Evolutionary conservation across 2,113 vertebrate species (phyloP).

Genomic region (Embiotoca jacksoni): DNA sequence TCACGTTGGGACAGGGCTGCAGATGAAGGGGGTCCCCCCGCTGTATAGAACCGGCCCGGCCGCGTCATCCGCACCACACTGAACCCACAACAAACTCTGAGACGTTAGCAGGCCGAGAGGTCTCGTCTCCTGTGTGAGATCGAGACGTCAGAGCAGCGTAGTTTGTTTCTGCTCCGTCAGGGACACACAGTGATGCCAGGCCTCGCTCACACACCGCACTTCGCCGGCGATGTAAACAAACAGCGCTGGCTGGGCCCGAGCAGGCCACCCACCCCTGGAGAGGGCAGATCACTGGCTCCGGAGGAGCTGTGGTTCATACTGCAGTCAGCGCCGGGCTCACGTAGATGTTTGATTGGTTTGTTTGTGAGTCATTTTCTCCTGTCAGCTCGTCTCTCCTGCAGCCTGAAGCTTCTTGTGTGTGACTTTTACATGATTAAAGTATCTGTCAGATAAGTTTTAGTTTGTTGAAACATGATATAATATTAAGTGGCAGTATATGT

Average conservation of each 20-base stretch:
- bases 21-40: conserved; percentile 44
- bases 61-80: conserved; percentile 47
- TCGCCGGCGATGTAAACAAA: conserved; percentile 64
- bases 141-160: conserved; percentile 43
- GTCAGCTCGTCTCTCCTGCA: conserved; percentile 1
- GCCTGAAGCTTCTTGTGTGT: neutral
- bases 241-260: conserved; percentile 16
- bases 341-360: neutral
- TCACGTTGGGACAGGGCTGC: conserved; percentile 43
- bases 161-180: conserved; percentile 32
- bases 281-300: conserved; percentile 34
- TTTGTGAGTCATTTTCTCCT: conserved; percentile 25
- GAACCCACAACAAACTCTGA: conserved; percentile 47
- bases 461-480: neutral
- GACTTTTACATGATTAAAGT: neutral
- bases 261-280: conserved; percentile 49
- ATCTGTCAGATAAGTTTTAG: neutral
- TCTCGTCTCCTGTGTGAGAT: conserved; percentile 12
- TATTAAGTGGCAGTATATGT: neutral
- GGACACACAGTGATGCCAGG: conserved; percentile 45
- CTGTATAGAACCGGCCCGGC: conserved; percentile 4
- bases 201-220: conserved; percentile 42
- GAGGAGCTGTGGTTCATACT: conserved; percentile 30
- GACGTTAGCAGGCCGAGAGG: conserved; percentile 36
- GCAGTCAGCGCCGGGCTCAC: neutral